Conservation (phyloP, 2,113 vertebrate genomes). For the Falco punctatus region DNA sequence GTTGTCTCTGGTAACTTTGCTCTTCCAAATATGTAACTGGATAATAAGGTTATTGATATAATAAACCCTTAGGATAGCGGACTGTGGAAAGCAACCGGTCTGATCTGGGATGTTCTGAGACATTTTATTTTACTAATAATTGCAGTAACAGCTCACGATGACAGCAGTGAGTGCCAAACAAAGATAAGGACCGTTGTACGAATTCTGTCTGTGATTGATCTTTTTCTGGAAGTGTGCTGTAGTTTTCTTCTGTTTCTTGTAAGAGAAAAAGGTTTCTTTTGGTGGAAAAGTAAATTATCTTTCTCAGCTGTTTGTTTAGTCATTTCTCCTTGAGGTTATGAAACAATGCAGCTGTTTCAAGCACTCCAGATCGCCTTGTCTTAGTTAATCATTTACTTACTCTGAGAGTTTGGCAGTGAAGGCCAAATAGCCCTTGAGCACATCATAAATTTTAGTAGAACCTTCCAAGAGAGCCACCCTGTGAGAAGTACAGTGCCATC, state of each 20-base stretch:
- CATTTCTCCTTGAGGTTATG: neutral
- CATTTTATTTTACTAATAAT: neutral
- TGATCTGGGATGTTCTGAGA: neutral
- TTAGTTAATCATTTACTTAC: neutral
- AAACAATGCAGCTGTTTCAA: neutral
- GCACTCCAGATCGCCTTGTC: neutral
- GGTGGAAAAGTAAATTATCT: neutral
- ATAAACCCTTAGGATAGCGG: neutral
- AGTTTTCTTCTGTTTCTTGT: neutral
- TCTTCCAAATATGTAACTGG: neutral
- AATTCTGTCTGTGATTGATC: neutral
- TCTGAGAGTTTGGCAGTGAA: neutral
- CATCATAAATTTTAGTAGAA: neutral
- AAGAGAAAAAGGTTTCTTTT: neutral
- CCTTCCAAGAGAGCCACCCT: neutral
- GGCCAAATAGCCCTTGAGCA: neutral
- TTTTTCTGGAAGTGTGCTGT: neutral
- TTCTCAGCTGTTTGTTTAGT: neutral
- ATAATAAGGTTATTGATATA: neutral
- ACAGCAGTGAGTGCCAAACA: neutral
- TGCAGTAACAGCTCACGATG: neutral
- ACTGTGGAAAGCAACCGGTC: neutral
- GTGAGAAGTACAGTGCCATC: neutral
- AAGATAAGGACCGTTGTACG: accelerated
- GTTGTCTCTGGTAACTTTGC: neutral